Base-by-base conservation (phyloP, 1,140 invertebrate genomes). In the Diprion similis region DNA sequence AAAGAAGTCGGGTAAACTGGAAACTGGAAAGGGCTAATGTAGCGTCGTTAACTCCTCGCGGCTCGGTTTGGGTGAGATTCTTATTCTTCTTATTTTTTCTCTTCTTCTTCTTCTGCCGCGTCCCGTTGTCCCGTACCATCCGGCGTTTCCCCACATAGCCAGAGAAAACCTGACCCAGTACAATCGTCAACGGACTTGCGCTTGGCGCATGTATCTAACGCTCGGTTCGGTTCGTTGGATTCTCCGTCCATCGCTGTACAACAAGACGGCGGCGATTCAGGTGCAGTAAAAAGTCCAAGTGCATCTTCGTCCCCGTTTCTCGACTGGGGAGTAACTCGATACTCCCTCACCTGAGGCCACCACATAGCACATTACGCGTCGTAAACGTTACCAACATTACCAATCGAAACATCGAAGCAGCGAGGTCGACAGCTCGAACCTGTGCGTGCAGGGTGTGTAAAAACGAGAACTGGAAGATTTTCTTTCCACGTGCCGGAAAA, bases 11-110 rank as follows among this genome's bases (percentile, higher is more conserved):
- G 13, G 59, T 15, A 68, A 68, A 45, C 18, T 18, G 66, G 37
- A 68, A 68, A 68, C 51, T 59, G 51, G 51, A 59, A 68, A 45
- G 66, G 66, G 66, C 37, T 68, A 68, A 68, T 68, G 66, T 19
- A 11, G 66, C 15, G 66, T 68, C 66, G 66, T 68, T 68, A 68
- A 59, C 51, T 59, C 7, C 51, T 59, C 51, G n/a, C 11, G 6
- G 11, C 51, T 59, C 51, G 24, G 51, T 59, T 15, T 59, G 51
- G 51, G 51, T 4, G 11, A 17, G 51, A 59, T 13, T 15, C 51
- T 59, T 17, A 6, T 59, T 17, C n/a, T 13, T 9, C 51, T 17
- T 59, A 3, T 7, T 8, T 9, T 59, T 17, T 0, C 6, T 59
- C 51, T 4, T 15, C 51, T 9, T 59, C n/a, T 59, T 59, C n/a